Percentiles rank a stretch among this genome's conserved stretches.
phyloP scores from a whole-genome alignment of 64 coral and sea anemone genomes.

The Montipora sp. region DNA sequence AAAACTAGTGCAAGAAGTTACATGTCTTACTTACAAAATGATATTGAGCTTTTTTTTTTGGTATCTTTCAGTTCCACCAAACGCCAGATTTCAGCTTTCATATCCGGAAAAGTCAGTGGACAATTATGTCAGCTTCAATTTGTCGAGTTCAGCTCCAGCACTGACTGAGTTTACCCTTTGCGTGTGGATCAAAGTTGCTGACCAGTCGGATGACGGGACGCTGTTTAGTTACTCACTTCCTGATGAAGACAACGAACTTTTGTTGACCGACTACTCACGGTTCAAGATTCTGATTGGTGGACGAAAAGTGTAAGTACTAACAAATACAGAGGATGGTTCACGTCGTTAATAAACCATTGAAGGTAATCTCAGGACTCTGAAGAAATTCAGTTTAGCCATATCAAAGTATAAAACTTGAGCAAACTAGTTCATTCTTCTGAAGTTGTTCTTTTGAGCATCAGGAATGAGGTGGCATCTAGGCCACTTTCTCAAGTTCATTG shows the following conservation, averaged over 20 bases:
- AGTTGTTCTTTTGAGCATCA: no score
- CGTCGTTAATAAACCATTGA: no score
- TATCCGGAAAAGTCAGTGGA: neutral
- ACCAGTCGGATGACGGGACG: neutral
- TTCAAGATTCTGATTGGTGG: neutral
- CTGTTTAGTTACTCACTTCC: conserved; percentile 1
- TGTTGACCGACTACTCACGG: neutral
- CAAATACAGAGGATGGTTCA: no score
- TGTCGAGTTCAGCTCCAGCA: neutral
- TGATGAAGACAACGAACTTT: neutral
- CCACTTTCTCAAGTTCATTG: no score
- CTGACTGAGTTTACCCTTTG: conserved; percentile 22
- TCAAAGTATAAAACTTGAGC: no score
- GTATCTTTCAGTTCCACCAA: neutral
- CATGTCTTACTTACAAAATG: no score
- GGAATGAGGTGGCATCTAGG: no score
- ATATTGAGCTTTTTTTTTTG: no score
- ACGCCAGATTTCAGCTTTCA: neutral
- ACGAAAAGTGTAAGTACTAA: neutral
- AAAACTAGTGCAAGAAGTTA: no score
- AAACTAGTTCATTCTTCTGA: no score
- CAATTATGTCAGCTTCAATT: neutral
- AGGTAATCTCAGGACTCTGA: no score
- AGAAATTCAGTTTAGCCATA: no score
- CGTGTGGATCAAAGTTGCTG: neutral